These are phyloP conservation scores for Cosmia pyralina DNA, from an alignment of 2,888 invertebrate species.

Conservation along the genomic window DNA sequence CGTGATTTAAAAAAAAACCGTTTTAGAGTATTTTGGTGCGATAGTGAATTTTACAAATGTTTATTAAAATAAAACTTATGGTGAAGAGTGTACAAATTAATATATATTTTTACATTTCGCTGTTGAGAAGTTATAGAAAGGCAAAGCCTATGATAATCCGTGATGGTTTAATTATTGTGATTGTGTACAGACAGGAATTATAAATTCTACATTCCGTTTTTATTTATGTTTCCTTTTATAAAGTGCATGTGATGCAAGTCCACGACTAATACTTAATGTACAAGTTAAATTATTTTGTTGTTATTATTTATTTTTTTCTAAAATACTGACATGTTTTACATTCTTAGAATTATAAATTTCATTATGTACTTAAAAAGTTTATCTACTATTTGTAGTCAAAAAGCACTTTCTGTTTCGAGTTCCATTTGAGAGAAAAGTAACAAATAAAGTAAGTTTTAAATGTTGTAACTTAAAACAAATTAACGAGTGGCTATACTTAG, in stretches of 20 bases:
- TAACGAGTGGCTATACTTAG: slow-evolving; percentile 52
- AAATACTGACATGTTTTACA: slow-evolving; percentile 65
- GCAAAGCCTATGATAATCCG: slow-evolving; percentile 87
- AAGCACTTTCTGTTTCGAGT: slow-evolving; percentile 74
- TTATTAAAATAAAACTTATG: slow-evolving; percentile 80
- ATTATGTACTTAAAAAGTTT: slow-evolving; percentile 79
- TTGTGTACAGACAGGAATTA: slow-evolving; percentile 88
- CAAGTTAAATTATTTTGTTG: slow-evolving; percentile 78
- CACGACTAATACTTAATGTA: slow-evolving; percentile 89
- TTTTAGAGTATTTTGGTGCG: slow-evolving; percentile 89
- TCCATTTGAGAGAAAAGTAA: slow-evolving; percentile 54
- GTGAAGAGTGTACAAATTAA: slow-evolving; percentile 89
- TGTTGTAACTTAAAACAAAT: slow-evolving; percentile 60
- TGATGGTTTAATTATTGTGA: slow-evolving; percentile 88
- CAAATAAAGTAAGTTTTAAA: slow-evolving; percentile 57
- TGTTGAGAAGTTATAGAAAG: slow-evolving; percentile 86
- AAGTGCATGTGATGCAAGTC: slow-evolving; percentile 89
- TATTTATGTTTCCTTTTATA: slow-evolving; percentile 80
- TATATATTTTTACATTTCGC: slow-evolving; percentile 90
- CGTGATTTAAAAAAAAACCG: slow-evolving; percentile 79
- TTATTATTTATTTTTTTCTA: slow-evolving; percentile 75
- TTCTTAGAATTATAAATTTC: slow-evolving; percentile 67
- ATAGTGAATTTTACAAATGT: slow-evolving; percentile 89
- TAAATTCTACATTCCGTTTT: slow-evolving; percentile 89
- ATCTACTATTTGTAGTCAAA: slow-evolving; percentile 66